Evolutionary conservation across 2,888 invertebrate genomes (phyloP).

Genomic region (Synergus umbraculus): DNA sequence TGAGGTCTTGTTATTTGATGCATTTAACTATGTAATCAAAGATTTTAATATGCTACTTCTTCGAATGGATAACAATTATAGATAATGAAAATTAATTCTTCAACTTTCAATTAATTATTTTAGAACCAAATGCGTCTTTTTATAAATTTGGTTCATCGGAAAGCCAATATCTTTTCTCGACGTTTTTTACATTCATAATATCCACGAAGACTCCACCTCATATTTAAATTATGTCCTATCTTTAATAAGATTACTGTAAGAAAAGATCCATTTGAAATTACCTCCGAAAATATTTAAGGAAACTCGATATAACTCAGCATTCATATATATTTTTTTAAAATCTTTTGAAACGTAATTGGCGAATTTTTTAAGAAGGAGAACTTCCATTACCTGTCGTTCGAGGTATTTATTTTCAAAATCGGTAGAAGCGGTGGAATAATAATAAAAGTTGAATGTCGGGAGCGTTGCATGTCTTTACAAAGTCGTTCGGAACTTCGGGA

Average conservation of each 20-base stretch:
- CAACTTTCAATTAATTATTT: neutral
- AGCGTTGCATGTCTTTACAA: slow-evolving; percentile 1
- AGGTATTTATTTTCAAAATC: neutral
- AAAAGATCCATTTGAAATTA: neutral
- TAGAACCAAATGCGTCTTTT: neutral
- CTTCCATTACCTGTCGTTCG: neutral
- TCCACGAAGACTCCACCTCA: neutral
- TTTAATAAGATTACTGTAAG: neutral
- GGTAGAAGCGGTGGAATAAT: neutral
- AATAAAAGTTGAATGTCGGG: neutral
- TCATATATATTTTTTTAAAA: neutral
- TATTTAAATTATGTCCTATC: neutral
- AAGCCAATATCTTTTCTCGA: neutral
- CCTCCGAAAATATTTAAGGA: neutral
- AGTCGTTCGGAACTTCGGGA: neutral
- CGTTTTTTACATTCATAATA: neutral
- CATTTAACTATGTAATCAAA: neutral
- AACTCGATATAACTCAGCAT: neutral
- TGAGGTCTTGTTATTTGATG: neutral
- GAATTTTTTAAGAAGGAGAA: neutral
- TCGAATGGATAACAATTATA: no score
- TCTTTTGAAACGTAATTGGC: neutral
- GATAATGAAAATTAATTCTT: neutral
- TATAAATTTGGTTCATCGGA: neutral
- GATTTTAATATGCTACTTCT: neutral